Evolutionary conservation across 2,797 vertebrate genomes (phyloP).

Genomic region (Hozukius guyotensis): DNA sequence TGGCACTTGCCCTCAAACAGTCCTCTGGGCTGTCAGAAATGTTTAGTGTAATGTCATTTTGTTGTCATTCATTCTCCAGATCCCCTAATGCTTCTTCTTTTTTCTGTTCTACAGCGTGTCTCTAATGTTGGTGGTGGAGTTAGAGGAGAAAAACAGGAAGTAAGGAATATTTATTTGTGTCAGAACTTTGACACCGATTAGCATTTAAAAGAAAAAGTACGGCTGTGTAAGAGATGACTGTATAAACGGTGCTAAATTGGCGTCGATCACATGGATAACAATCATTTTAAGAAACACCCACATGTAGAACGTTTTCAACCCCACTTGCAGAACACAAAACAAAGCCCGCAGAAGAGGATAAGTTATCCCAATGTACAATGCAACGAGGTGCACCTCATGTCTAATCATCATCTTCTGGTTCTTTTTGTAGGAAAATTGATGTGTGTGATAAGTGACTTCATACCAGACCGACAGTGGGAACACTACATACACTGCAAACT

Average conservation of each 20-base stretch:
- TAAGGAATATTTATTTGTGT: neutral
- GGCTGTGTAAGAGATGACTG: neutral
- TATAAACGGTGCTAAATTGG: neutral
- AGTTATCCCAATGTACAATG: neutral
- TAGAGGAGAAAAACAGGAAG: neutral
- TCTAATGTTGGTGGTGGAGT: conserved; percentile 35
- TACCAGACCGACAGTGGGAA: conserved; percentile 4
- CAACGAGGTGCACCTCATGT: conserved; percentile 1
- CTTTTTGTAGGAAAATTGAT: conserved; percentile 18
- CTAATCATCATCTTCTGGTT: conserved; percentile 13
- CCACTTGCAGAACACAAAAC: neutral
- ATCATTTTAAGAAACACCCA: conserved; percentile 6
- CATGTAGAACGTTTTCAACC: conserved; percentile 5
- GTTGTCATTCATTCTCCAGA: conserved; percentile 61
- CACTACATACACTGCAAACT: conserved; percentile 20
- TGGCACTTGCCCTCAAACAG: conserved; percentile 36
- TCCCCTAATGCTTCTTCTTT: conserved; percentile 34
- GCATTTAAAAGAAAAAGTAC: conserved; percentile 18
- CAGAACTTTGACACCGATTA: conserved; percentile 8
- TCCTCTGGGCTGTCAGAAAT: conserved; percentile 47
- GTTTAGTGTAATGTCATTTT: conserved; percentile 67
- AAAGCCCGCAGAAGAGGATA: conserved; percentile 32
- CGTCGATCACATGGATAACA: neutral
- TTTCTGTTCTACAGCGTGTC: conserved; percentile 36
- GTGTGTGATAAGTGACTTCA: conserved; percentile 28